A percentile compares a stretch with the other conserved stretches of the same genome.
These are phyloP conservation scores for Hyperoplus immaculatus DNA, from an alignment of 2,797 vertebrate genomes.

Conservation along the genomic window DNA sequence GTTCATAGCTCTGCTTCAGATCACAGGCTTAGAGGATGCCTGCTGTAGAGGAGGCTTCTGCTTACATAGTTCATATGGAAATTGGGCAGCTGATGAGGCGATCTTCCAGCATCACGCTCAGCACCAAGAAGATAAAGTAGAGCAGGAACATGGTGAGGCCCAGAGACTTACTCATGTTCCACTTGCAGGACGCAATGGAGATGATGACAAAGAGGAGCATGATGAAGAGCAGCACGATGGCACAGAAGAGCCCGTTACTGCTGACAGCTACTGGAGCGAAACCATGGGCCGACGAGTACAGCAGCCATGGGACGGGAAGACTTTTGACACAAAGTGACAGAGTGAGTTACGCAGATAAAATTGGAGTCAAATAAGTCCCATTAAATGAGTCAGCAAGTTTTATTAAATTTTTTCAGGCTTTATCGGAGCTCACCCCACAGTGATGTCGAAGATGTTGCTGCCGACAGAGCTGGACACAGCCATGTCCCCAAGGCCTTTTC, in stretches of 20 bases:
- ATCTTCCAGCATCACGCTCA: conserved; percentile 97
- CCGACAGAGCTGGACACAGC: conserved; percentile 98
- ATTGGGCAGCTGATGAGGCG: conserved; percentile 94
- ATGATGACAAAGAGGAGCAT: conserved; percentile 98
- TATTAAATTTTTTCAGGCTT: background rate
- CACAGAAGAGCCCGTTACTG: conserved; percentile 97
- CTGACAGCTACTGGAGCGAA: conserved; percentile 93
- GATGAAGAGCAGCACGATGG: conserved; percentile 96
- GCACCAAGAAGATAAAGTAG: conserved; percentile 95
- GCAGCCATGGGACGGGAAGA: conserved; percentile 94
- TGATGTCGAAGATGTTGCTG: conserved; percentile 99
- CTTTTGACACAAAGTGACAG: conserved; percentile 75
- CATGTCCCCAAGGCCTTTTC: conserved; percentile 97
- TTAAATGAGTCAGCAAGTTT: background rate
- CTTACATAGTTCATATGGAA: conserved; percentile 86
- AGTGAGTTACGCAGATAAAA: conserved; percentile 13
- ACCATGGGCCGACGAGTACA: conserved; percentile 86
- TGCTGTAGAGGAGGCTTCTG: background rate
- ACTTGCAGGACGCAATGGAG: conserved; percentile 93
- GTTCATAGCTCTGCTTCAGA: conserved; percentile 28
- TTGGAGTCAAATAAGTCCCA: background rate
- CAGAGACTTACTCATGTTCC: conserved; percentile 96
- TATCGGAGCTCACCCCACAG: conserved; percentile 91
- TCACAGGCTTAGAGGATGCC: conserved; percentile 9
- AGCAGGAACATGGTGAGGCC: conserved; percentile 95